Conservation (phyloP, 2,113 vertebrate species). For the Cynopterus brachyotis region DNA sequence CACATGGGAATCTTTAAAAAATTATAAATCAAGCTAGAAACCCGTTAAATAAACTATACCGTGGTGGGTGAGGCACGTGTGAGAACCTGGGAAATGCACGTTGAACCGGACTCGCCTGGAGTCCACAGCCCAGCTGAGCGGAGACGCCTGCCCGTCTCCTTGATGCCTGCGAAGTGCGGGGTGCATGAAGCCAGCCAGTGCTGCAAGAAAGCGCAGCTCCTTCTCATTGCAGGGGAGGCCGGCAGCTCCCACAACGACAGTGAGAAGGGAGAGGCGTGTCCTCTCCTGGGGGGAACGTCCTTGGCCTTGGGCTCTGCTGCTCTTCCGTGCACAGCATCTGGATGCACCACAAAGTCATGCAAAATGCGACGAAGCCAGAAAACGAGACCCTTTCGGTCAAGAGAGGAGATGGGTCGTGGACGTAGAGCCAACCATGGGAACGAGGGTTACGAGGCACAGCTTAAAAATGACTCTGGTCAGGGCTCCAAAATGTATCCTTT, state of each 20-base stretch:
- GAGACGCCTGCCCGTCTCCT: neutral
- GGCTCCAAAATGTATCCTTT: neutral
- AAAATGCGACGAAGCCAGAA: neutral
- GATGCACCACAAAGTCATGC: neutral
- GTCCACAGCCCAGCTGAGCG: neutral
- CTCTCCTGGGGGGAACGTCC: neutral
- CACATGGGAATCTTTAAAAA: neutral
- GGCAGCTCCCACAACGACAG: rapidly evolving
- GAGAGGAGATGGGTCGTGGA: neutral
- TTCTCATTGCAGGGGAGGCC: neutral
- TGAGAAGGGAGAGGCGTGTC: neutral
- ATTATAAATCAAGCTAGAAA: neutral
- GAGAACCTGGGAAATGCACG: neutral
- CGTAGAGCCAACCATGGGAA: neutral
- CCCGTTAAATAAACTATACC: neutral
- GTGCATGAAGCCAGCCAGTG: neutral
- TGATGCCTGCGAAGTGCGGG: neutral
- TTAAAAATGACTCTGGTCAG: neutral
- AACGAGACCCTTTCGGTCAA: neutral
- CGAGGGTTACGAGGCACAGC: neutral
- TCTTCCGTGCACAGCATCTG: neutral
- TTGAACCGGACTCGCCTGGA: neutral
- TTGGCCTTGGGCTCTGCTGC: neutral
- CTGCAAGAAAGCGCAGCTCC: neutral
- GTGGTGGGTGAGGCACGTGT: neutral